Conservation (phyloP, 2,797 vertebrate genomes). For the Darevskia nairensis region DNA sequence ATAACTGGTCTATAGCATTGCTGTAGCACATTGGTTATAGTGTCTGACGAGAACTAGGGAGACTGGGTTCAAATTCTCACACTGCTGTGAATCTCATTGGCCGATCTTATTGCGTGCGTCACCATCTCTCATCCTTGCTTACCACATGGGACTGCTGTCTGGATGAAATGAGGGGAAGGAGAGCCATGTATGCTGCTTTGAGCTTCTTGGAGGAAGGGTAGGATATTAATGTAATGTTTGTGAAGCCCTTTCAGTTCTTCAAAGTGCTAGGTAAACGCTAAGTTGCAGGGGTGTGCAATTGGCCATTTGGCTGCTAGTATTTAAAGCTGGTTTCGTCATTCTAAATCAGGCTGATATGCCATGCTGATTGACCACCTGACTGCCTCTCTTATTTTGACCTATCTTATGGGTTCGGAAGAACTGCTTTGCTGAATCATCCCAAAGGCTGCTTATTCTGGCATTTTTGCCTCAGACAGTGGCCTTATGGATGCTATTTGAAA, state of each 20-base stretch:
- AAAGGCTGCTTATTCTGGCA: not conserved
- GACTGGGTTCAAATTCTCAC: too few relatives aligned
- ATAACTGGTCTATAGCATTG: not conserved
- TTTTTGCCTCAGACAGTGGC: too few relatives aligned
- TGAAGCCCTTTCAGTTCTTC: not conserved
- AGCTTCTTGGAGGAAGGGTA: not conserved
- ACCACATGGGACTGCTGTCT: not conserved
- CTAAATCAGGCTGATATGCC: too few relatives aligned
- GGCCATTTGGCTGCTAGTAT: not conserved
- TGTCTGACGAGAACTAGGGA: too few relatives aligned
- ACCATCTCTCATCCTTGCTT: not conserved
- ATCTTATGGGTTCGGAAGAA: not conserved
- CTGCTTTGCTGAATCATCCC: not conserved
- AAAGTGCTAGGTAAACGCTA: not conserved
- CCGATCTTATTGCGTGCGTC: not conserved
- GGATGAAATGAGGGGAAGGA: not conserved
- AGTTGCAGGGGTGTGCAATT: too few relatives aligned
- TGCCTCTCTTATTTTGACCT: not conserved
- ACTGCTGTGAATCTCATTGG: too few relatives aligned
- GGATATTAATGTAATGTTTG: not conserved
- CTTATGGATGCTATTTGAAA: not conserved
- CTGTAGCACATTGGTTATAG: too few relatives aligned
- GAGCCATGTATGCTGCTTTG: not conserved
- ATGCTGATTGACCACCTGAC: not conserved
- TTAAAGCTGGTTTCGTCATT: not conserved